Percentiles rank a stretch among this genome's conserved stretches.
Conservation (phyloP, 30 jellyfish, hydroid and myxozoan species). For the Clytia hemisphaerica region DNA sequence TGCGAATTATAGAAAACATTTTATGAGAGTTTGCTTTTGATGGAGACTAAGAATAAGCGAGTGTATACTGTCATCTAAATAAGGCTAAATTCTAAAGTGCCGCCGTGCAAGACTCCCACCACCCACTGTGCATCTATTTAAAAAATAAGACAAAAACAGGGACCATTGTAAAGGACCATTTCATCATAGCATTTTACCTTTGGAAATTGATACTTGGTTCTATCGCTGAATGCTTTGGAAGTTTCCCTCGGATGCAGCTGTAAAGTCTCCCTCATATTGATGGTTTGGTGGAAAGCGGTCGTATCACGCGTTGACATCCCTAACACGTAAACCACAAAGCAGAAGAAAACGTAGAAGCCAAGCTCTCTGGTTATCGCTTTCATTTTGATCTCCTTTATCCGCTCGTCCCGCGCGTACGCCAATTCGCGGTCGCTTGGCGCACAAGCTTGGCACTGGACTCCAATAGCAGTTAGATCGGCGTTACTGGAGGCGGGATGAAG, state of each 20-base stretch:
- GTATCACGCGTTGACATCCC: slow-evolving; percentile 74
- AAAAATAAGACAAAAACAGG: no score
- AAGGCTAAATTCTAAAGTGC: no score
- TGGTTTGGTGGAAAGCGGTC: slow-evolving; percentile 62
- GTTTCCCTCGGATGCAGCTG: slow-evolving; percentile 17
- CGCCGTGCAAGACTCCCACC: no score
- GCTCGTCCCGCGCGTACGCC: slow-evolving; percentile 56
- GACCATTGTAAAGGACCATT: no score
- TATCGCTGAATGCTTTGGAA: no score
- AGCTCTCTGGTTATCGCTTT: slow-evolving; percentile 77
- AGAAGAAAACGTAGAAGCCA: slow-evolving; percentile 52
- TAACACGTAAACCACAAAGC: slow-evolving; percentile 46
- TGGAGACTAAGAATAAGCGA: no score
- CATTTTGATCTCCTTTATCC: slow-evolving; percentile 83
- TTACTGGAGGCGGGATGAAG: slow-evolving; percentile 60
- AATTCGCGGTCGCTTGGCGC: slow-evolving; percentile 72
- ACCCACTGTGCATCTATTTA: no score
- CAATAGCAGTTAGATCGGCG: slow-evolving; percentile 19
- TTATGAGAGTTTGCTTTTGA: no score
- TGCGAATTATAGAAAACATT: no score
- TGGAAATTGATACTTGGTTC: no score
- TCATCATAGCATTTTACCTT: no score
- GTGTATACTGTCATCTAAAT: no score
- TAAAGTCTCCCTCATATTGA: slow-evolving; percentile 48
- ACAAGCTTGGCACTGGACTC: slow-evolving; percentile 15